phyloP scores from a whole-genome alignment of 92 coral and sea anemone species.

The Actinostola sp. region DNA sequence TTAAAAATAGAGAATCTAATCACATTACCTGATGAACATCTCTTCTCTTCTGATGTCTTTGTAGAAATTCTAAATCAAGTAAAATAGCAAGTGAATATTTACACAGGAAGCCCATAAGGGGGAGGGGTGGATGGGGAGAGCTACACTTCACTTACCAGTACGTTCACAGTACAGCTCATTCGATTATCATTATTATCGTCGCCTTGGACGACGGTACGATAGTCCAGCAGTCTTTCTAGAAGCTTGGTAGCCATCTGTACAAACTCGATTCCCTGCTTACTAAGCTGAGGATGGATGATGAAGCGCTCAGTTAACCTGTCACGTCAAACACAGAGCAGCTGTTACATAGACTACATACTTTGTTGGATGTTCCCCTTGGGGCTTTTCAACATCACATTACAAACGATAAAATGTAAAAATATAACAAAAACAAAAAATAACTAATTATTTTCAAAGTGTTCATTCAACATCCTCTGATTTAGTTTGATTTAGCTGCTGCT shows the following conservation, averaged over 20 bases:
- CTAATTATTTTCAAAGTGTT: no score
- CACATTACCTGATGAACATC: conserved; percentile 85
- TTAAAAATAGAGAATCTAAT: no score
- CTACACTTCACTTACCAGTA: conserved; percentile 74
- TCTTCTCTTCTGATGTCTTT: conserved; percentile 93
- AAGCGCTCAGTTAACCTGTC: conserved; percentile 77
- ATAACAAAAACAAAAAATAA: no score
- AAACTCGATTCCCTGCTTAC: conserved; percentile 77
- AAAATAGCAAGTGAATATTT: not conserved
- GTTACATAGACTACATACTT: no score
- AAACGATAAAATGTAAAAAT: no score
- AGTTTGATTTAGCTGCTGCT: no score
- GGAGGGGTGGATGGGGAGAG: not conserved
- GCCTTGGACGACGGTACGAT: conserved; percentile 91
- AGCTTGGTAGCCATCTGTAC: conserved; percentile 91
- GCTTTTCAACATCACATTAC: no score
- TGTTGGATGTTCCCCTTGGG: no score
- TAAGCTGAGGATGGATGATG: conserved; percentile 64
- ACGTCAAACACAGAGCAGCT: no score
- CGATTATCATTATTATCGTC: conserved; percentile 96
- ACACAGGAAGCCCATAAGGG: no score
- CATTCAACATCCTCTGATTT: no score
- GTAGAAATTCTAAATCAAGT: conserved; percentile 77
- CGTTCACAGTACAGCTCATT: conserved; percentile 97
- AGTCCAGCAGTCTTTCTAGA: conserved; percentile 97